phyloP scores from a whole-genome alignment of 2,113 vertebrate genomes.

The Podarcis muralis region DNA sequence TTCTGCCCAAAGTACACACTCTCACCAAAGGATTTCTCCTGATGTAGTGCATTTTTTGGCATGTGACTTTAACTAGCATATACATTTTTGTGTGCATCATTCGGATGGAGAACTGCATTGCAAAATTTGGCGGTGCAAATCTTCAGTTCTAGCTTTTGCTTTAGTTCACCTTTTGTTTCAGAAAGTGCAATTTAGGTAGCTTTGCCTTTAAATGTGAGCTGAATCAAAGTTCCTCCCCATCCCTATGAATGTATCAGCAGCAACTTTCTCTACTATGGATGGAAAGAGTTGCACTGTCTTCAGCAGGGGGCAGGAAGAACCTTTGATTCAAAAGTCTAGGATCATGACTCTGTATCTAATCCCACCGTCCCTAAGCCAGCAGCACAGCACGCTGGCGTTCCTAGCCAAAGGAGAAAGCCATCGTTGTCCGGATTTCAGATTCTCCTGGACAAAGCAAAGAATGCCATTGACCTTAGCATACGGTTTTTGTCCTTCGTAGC shows the following conservation, averaged over 20 bases:
- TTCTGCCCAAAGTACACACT: no score
- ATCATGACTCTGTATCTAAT: constrained; percentile 24
- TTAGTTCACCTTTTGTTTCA: no score
- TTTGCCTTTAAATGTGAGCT: no score
- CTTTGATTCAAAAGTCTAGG: constrained; percentile 15
- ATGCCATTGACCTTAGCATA: not conserved
- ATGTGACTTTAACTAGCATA: no score
- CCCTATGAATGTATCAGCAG: not conserved
- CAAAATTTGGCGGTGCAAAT: no score
- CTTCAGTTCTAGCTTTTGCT: no score
- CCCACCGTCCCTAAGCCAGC: not conserved
- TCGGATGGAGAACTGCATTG: no score
- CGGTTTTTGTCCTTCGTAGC: not conserved
- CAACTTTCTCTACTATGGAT: not conserved
- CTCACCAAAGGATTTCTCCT: no score
- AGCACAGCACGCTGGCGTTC: not conserved
- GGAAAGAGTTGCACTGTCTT: not conserved
- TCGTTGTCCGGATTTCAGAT: not conserved
- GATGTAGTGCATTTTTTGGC: no score
- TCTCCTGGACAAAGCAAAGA: constrained; percentile 18
- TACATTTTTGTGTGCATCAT: no score
- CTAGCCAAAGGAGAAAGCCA: not conserved
- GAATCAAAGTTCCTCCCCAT: no score
- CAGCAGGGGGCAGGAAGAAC: not conserved
- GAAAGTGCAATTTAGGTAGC: no score